Conservation (phyloP, 1,140 invertebrate genomes). For the Polypedilum vanderplanki region DNA sequence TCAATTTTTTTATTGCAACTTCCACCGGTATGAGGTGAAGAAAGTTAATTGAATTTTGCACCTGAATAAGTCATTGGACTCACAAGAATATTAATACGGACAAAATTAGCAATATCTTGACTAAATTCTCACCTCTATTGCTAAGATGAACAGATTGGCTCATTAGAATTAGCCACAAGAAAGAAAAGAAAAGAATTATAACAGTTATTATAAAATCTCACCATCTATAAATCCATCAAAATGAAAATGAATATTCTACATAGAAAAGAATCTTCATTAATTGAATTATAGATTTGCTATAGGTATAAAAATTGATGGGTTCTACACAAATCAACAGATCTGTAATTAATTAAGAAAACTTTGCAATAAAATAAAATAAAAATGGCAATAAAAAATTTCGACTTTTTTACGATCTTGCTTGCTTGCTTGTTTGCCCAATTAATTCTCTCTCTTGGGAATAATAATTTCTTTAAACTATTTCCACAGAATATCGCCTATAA, state of each 20-base stretch:
- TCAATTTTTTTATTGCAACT: not conserved
- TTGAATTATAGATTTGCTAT: too few relatives aligned
- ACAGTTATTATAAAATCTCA: constrained; percentile 1
- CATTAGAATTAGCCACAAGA: not conserved
- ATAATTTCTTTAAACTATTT: not conserved
- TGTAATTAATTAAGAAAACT: not conserved
- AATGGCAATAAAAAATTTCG: constrained; percentile 1
- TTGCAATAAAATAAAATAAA: constrained; percentile 15
- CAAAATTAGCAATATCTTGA: not conserved
- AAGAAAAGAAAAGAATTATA: not conserved
- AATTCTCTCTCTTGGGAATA: not conserved
- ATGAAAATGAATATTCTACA: not conserved
- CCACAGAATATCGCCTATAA: not conserved
- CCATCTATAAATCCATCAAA: constrained; percentile 1
- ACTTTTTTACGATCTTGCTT: not conserved
- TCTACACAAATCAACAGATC: not conserved
- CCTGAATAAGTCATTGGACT: not conserved
- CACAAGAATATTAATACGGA: not conserved
- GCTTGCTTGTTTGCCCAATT: not conserved
- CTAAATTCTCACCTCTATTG: not conserved
- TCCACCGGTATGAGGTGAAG: not conserved
- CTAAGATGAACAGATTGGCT: not conserved
- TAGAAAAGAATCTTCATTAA: not conserved
- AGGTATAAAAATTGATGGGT: too few relatives aligned
- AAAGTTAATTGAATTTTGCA: constrained; percentile 9